Evolutionary conservation across 92 coral and sea anemone genomes (phyloP).

Genomic region (Metridium senile): DNA sequence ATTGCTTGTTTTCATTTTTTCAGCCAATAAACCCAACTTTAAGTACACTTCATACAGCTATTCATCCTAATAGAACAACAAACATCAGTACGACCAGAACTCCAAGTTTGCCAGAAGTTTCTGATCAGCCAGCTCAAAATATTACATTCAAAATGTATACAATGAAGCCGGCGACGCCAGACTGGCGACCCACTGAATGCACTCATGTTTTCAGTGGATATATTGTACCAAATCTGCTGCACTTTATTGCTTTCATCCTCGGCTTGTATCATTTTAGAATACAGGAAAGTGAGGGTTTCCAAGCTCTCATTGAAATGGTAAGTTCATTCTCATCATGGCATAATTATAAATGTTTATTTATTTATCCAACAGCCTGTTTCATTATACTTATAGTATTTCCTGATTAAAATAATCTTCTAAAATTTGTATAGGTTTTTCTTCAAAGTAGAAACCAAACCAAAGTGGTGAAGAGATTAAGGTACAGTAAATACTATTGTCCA

Average conservation of each 20-base stretch:
- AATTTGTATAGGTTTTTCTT: conserved; percentile 74
- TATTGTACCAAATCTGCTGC: conserved; percentile 82
- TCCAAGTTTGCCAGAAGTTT: background rate
- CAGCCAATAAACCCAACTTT: no score
- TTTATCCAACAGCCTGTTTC: background rate
- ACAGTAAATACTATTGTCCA: no score
- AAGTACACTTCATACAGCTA: background rate
- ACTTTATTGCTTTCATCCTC: conserved; percentile 79
- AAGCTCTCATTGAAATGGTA: conserved; percentile 93
- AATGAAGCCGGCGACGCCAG: conserved; percentile 23
- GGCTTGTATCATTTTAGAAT: conserved; percentile 90
- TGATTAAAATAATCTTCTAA: no score
- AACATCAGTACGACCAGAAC: background rate
- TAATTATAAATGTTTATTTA: background rate
- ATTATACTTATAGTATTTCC: no score
- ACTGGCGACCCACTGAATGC: conserved; percentile 92
- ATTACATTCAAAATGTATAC: conserved; percentile 22
- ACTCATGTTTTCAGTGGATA: conserved; percentile 88
- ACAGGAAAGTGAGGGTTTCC: conserved; percentile 88
- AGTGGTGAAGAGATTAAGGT: conserved; percentile 79
- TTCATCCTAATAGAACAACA: background rate
- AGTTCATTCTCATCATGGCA: background rate
- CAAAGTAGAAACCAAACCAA: conserved; percentile 77
- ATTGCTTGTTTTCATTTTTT: no score
- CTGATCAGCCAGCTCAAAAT: background rate